Conservation (phyloP, 2,888 invertebrate genomes). For the Hirudinaria manillensis region DNA sequence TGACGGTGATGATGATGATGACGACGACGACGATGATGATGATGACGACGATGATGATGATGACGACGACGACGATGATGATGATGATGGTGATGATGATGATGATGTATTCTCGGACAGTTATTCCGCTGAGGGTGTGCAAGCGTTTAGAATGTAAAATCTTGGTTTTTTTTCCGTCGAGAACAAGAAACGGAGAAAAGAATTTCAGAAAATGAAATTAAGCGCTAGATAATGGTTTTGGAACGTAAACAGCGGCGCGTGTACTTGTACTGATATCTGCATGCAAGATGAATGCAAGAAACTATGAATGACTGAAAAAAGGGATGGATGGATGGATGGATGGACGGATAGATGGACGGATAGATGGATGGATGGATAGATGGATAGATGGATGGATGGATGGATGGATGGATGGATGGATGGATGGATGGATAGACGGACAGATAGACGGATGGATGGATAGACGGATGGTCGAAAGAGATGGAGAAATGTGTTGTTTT, state of each 20-base stretch:
- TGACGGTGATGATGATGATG: slow-evolving; percentile 26
- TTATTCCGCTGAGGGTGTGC: too few species aligned
- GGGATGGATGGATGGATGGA: too few species aligned
- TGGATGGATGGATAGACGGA: slow-evolving; percentile 16
- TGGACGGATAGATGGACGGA: neutral
- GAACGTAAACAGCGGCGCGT: too few species aligned
- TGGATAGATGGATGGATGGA: slow-evolving; percentile 10
- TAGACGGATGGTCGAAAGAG: neutral
- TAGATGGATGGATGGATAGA: slow-evolving; percentile 11
- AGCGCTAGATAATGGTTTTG: too few species aligned
- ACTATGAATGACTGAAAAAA: slow-evolving; percentile 1
- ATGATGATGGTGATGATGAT: slow-evolving; percentile 35
- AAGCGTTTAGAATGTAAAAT: too few species aligned
- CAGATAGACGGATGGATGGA: slow-evolving; percentile 15
- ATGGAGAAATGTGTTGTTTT: neutral
- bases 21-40: slow-evolving; percentile 32
- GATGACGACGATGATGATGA: slow-evolving; percentile 36
- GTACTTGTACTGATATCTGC: too few species aligned
- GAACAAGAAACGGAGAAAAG: too few species aligned
- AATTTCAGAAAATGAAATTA: too few species aligned
- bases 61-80: slow-evolving; percentile 33
- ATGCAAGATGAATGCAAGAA: too few species aligned
- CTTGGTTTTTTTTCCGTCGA: too few species aligned
- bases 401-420: slow-evolving; percentile 17
- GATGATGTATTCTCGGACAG: slow-evolving; percentile 19